These are phyloP conservation scores for Gopherus evgoodei DNA, from an alignment of 2,113 vertebrate genomes.

Conservation along the genomic window DNA sequence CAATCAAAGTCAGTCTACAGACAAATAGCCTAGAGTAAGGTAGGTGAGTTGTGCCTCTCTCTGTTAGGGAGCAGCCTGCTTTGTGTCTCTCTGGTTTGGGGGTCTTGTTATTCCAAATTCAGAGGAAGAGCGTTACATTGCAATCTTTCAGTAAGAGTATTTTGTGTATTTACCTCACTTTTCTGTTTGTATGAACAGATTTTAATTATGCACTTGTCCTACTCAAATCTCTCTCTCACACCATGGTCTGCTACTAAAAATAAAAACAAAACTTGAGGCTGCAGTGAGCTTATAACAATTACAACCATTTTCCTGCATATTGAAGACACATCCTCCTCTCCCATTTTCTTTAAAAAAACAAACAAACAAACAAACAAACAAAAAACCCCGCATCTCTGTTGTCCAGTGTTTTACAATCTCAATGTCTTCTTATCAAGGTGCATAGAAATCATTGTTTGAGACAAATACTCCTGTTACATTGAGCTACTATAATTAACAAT, in stretches of 20 bases:
- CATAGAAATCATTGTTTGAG: background rate
- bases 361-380: too few species aligned
- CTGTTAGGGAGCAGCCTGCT: background rate
- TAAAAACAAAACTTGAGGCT: background rate
- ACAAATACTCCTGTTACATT: too few species aligned
- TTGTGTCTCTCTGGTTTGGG: background rate
- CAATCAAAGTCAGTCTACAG: background rate
- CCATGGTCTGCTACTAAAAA: background rate
- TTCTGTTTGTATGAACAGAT: background rate
- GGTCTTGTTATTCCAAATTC: background rate
- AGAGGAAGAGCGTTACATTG: background rate
- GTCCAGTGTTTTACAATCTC: background rate
- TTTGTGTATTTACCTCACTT: background rate
- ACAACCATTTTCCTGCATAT: background rate
- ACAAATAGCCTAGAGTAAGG: background rate
- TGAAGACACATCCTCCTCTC: background rate
- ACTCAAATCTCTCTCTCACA: background rate
- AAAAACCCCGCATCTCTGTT: background rate
- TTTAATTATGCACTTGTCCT: background rate
- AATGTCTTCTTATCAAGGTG: background rate
- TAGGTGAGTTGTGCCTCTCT: background rate
- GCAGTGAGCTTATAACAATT: background rate
- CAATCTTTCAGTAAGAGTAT: background rate
- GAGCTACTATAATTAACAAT: background rate
- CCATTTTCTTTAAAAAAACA: background rate